Evolutionary conservation across 2,113 vertebrate genomes (phyloP).

Genomic region (Glaucomys volans): DNA sequence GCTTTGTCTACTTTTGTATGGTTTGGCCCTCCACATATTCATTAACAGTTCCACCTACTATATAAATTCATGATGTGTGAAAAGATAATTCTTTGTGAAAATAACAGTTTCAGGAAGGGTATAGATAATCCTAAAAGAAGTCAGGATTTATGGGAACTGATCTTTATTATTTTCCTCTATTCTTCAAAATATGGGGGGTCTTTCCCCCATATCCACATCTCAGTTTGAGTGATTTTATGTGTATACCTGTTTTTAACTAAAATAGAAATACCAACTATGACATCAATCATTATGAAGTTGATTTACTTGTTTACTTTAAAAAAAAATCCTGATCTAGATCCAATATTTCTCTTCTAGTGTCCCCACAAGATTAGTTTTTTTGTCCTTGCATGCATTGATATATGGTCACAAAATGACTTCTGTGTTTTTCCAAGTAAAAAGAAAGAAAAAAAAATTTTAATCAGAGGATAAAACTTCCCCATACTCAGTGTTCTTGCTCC

Average conservation of each 20-base stretch:
- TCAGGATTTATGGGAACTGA: background rate
- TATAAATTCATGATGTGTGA: background rate
- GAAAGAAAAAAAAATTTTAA: background rate
- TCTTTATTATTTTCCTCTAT: background rate
- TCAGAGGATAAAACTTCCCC: background rate
- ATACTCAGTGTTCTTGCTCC: fast-evolving
- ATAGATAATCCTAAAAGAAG: background rate
- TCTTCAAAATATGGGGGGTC: background rate
- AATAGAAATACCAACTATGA: background rate
- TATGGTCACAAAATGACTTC: background rate
- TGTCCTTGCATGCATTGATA: background rate
- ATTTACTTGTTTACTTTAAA: background rate
- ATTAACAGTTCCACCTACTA: background rate
- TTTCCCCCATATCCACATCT: background rate
- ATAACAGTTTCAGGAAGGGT: background rate
- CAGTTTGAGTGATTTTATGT: background rate
- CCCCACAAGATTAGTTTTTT: background rate
- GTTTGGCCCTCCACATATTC: background rate
- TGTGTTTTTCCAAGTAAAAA: slow-evolving; percentile 6
- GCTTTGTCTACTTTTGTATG: background rate
- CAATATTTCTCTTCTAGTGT: background rate
- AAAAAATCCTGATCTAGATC: background rate
- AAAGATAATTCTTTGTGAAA: background rate
- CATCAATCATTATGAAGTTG: background rate
- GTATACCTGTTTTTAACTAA: background rate